Evolutionary conservation across 2,113 vertebrate species (phyloP).

Genomic region (Colossoma macropomum): DNA sequence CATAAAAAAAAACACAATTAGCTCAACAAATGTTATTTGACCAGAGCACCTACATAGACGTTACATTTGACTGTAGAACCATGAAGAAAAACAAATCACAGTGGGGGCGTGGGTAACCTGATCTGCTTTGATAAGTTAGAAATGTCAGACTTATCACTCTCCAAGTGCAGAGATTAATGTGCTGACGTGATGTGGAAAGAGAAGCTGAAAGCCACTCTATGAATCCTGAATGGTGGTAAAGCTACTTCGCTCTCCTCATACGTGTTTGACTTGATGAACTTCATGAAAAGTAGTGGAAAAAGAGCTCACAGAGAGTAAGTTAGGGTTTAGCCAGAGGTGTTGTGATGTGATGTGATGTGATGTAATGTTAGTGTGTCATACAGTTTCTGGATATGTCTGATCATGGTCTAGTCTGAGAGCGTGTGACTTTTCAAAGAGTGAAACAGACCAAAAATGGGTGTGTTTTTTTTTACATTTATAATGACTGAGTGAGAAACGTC

Average conservation of each 20-base stretch:
- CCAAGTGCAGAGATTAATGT: constrained; percentile 49
- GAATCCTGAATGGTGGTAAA: constrained; percentile 34
- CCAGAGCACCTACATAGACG: too few relatives aligned
- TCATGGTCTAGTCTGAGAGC: not conserved
- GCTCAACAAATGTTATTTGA: too few relatives aligned
- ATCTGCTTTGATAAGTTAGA: constrained; percentile 64
- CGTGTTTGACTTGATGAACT: constrained; percentile 58
- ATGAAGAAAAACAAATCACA: too few relatives aligned
- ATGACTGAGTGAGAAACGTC: not conserved
- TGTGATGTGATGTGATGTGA: constrained; percentile 7
- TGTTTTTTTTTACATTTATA: not conserved
- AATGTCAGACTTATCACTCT: constrained; percentile 52
- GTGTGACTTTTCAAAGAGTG: not conserved
- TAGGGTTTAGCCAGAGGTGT: not conserved
- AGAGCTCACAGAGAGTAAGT: not conserved
- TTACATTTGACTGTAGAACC: too few relatives aligned
- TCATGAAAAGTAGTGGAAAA: constrained; percentile 48
- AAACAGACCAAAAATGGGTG: not conserved
- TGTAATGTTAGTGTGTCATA: not conserved
- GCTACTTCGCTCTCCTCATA: constrained; percentile 43
- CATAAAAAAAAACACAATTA: too few relatives aligned
- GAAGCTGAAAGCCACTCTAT: constrained; percentile 58
- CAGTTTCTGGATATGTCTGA: not conserved
- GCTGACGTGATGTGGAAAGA: constrained; percentile 58
- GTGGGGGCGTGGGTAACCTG: constrained; percentile 50